Evolutionary conservation across 2,113 vertebrate species (phyloP).

Genomic region (Pachycephala philippinensis): DNA sequence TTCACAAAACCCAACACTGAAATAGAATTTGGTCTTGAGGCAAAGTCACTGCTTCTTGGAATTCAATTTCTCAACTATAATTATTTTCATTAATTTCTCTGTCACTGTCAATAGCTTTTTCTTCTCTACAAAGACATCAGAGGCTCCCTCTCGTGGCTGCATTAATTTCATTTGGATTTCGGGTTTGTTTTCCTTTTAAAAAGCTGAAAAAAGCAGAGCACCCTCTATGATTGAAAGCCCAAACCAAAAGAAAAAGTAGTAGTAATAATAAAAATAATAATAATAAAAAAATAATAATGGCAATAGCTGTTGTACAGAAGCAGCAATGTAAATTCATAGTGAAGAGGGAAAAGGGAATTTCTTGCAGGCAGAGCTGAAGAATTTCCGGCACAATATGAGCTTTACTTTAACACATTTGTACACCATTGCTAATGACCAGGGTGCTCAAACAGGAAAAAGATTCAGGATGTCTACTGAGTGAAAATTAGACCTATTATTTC

Average conservation of each 20-base stretch:
- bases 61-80: not conserved
- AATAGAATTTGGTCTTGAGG: not conserved
- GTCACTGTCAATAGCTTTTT: not conserved
- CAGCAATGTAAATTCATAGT: not conserved
- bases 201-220: not conserved
- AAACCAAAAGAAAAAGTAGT: not conserved
- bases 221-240: not conserved
- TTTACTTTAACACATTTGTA: not conserved
- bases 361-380: not conserved
- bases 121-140: not conserved
- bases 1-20: not conserved
- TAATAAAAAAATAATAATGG: not conserved
- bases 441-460: not conserved
- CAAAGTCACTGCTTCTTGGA: not conserved
- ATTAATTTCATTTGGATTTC: not conserved
- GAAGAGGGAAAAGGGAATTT: not conserved
- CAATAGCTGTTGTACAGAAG: not conserved
- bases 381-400: not conserved
- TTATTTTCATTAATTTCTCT: slow-evolving; percentile 30
- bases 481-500: not conserved
- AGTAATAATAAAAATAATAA: not conserved
- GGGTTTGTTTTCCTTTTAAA: not conserved
- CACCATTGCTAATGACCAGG: not conserved
- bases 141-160: slow-evolving; percentile 5
- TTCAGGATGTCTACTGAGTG: not conserved